Percentiles rank a stretch among this genome's conserved stretches.
phyloP scores from a whole-genome alignment of 1,140 invertebrate species.

The Cydia pomonella region DNA sequence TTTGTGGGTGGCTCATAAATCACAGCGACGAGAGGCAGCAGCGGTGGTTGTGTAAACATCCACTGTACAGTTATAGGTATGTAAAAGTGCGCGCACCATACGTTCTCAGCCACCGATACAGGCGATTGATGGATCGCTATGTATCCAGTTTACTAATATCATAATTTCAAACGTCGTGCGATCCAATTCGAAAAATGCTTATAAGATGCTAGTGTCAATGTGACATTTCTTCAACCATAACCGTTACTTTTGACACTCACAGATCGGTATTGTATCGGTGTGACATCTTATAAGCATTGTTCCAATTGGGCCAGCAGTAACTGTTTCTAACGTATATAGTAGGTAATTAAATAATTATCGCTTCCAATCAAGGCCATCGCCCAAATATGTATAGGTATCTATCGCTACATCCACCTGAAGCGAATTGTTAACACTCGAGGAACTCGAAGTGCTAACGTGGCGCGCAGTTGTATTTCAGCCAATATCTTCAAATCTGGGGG shows the following conservation, averaged over 20 bases:
- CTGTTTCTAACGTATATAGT: background rate
- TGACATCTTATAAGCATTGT: too few relatives aligned
- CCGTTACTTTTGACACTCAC: too few relatives aligned
- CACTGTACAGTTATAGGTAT: conserved; percentile 12
- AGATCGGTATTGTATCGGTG: too few relatives aligned
- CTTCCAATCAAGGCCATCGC: background rate
- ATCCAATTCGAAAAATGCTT: too few relatives aligned
- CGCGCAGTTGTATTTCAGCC: background rate
- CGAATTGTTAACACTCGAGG: background rate
- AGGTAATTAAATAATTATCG: conserved; percentile 10
- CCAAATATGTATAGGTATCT: background rate
- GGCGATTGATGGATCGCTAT: conserved; percentile 11
- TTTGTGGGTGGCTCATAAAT: conserved; percentile 30
- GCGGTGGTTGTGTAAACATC: conserved; percentile 17
- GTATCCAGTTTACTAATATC: conserved; percentile 6
- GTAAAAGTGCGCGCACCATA: background rate
- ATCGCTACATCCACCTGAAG: background rate
- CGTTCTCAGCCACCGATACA: conserved; percentile 28
- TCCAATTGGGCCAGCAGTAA: too few relatives aligned
- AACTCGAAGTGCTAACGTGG: background rate
- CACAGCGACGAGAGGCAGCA: conserved; percentile 16
- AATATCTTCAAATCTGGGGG: too few relatives aligned
- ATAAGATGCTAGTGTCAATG: too few relatives aligned
- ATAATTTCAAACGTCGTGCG: background rate
- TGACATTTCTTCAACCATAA: too few relatives aligned